Evolutionary conservation across 2,113 vertebrate genomes (phyloP).

Genomic region (Notiomystis cincta): DNA sequence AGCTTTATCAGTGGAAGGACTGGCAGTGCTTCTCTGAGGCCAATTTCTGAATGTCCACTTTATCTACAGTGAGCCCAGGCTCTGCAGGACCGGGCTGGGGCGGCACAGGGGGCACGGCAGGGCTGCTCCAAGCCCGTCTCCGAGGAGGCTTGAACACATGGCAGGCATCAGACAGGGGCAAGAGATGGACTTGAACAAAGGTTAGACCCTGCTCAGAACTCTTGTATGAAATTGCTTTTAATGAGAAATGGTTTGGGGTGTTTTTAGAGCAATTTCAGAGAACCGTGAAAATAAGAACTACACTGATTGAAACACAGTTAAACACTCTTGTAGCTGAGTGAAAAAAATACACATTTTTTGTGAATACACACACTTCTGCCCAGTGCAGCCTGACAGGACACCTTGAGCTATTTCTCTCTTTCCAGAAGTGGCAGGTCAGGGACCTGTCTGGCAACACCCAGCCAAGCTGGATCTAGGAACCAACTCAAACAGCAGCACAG

Average conservation of each 20-base stretch:
- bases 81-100: fast-evolving
- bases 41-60: not conserved
- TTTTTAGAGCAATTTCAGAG: not conserved
- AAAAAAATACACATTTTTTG: too few species aligned
- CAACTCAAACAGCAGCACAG: not conserved
- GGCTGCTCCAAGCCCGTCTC: fast-evolving
- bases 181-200: not conserved
- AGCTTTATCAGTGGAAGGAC: not conserved
- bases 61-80: not conserved
- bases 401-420: not conserved
- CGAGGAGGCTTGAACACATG: not conserved
- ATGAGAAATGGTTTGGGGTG: not conserved
- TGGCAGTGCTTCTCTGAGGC: not conserved
- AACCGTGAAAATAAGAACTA: not conserved
- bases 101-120: fast-evolving
- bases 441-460: not conserved
- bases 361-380: not conserved
- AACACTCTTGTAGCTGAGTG: not conserved
- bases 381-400: not conserved
- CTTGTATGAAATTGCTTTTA: not conserved
- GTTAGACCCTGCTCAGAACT: not conserved
- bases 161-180: fast-evolving
- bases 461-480: not conserved
- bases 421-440: not conserved
- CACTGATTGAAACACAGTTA: not conserved